Base-by-base conservation (phyloP, 2,888 invertebrate species). In the Pediacus dermestoides region DNA sequence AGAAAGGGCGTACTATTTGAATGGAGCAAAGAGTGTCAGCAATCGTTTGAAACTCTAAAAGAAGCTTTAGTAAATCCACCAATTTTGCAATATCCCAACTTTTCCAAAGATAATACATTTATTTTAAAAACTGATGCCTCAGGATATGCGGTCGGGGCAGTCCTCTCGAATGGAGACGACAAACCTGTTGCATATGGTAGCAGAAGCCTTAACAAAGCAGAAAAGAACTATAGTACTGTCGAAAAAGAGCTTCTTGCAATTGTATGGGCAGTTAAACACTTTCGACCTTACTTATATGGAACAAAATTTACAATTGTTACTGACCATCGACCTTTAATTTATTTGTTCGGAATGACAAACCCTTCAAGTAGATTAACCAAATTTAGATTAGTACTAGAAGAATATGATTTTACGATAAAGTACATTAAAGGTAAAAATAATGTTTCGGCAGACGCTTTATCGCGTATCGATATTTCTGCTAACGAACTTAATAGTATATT, bases 11-110 rank as follows among this genome's bases (percentile, higher is more conserved):
- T 16, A 10, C 10, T 4, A 22, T 43, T 39, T 14, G 4, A 3
- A 7, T 46, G 44, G 44, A 32, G 37, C 2, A 12, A 23, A 11
- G 42, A 41, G 30, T 38, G 35, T 41, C 32, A 37, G 37, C 10
- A 34, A 4, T 26, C 30, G 7, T 45, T 38, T 34, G 22, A 28
- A 35, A 18, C 12, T 10, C 25, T 43, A 21, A 42, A 37, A 30
- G 7, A 30, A 9, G 15, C 18, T 7, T 37, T 46, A 12, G 18
- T 15, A 16, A 34, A 14, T 7, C 35, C 45, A 14, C 46, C 36
- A 1, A 12, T 46, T 6, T 30, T 39, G 12, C 39, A 37, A 18
- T 42, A 37, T 23, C 35, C 39, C 2, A 25, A 43, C 37, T 43
- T 40, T 31, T 21, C 28, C 2, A 3, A 11, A 3, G 15, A 14